These are phyloP conservation scores for Heliothis peltigera DNA, from an alignment of 2,888 invertebrate species.

Conservation along the genomic window DNA sequence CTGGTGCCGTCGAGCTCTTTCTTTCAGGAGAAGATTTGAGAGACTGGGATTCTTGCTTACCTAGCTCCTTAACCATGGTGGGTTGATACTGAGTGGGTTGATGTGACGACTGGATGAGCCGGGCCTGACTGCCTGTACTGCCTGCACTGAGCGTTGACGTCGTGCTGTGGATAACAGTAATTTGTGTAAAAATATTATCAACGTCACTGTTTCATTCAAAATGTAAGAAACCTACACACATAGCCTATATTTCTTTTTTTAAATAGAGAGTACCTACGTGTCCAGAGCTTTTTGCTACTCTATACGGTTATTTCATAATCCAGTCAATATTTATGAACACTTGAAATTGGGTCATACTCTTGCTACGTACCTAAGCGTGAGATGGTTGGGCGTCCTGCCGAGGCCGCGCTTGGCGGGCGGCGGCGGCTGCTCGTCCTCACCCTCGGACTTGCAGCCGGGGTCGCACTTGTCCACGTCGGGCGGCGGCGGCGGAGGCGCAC, in stretches of 20 bases:
- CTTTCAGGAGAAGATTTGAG: slow-evolving; percentile 88
- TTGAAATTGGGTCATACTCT: slow-evolving; percentile 26
- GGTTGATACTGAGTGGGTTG: slow-evolving; percentile 98
- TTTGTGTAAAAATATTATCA: slow-evolving; percentile 1
- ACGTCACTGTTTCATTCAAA: too few species aligned
- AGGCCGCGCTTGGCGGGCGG: slow-evolving; percentile 92
- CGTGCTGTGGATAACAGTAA: slow-evolving; percentile 91
- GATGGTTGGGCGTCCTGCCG: slow-evolving; percentile 97
- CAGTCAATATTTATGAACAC: too few species aligned
- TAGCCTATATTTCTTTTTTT: too few species aligned
- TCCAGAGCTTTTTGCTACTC: too few species aligned
- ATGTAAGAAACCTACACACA: too few species aligned
- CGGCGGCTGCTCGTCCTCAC: slow-evolving; percentile 94
- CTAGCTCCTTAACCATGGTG: slow-evolving; percentile 96
- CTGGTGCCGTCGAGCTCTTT: slow-evolving; percentile 73
- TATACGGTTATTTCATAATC: too few species aligned
- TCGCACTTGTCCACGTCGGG: slow-evolving; percentile 88
- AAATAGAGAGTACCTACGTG: neutral
- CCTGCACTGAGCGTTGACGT: slow-evolving; percentile 98
- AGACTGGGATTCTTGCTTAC: slow-evolving; percentile 92
- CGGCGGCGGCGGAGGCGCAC: slow-evolving; percentile 81
- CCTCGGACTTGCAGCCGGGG: slow-evolving; percentile 95
- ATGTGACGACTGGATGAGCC: slow-evolving; percentile 97
- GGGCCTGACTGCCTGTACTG: slow-evolving; percentile 97
- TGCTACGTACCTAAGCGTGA: slow-evolving; percentile 93